phyloP scores from a whole-genome alignment of 2,888 invertebrate genomes.

The Pyrrhia umbra region DNA sequence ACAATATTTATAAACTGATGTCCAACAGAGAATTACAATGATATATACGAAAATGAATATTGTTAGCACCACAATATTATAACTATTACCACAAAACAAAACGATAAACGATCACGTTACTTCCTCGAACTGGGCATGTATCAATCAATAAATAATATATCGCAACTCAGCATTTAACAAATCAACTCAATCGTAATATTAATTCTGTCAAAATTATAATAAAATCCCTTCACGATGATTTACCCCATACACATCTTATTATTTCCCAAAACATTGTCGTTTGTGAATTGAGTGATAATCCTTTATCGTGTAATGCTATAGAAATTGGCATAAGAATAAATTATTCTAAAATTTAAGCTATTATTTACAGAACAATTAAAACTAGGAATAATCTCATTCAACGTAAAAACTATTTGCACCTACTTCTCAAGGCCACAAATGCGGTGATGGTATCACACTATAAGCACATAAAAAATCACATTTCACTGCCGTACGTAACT shows the following conservation, averaged over 20 bases:
- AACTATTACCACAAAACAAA: slow-evolving; percentile 71
- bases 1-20: slow-evolving; percentile 36
- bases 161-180: slow-evolving; percentile 65
- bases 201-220: slow-evolving; percentile 54
- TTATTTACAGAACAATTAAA: slow-evolving; percentile 84
- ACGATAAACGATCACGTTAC: slow-evolving; percentile 67
- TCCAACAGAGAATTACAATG: slow-evolving; percentile 33
- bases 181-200: slow-evolving; percentile 50
- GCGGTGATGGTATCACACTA: slow-evolving; percentile 42
- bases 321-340: slow-evolving; percentile 77
- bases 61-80: slow-evolving; percentile 71
- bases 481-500: slow-evolving; percentile 55
- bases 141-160: slow-evolving; percentile 67
- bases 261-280: slow-evolving; percentile 38
- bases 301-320: slow-evolving; percentile 70
- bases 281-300: slow-evolving; percentile 59
- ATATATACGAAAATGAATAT: slow-evolving; percentile 57
- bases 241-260: slow-evolving; percentile 25
- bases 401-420: slow-evolving; percentile 76
- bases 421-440: slow-evolving; percentile 81
- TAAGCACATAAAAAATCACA: slow-evolving; percentile 33
- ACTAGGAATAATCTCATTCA: slow-evolving; percentile 88
- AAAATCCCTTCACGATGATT: slow-evolving; percentile 37
- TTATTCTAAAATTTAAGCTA: slow-evolving; percentile 80
- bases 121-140: slow-evolving; percentile 60